Evolutionary conservation across 1,140 invertebrate genomes (phyloP).

Genomic region (Pseudomyrmex gracilis): DNA sequence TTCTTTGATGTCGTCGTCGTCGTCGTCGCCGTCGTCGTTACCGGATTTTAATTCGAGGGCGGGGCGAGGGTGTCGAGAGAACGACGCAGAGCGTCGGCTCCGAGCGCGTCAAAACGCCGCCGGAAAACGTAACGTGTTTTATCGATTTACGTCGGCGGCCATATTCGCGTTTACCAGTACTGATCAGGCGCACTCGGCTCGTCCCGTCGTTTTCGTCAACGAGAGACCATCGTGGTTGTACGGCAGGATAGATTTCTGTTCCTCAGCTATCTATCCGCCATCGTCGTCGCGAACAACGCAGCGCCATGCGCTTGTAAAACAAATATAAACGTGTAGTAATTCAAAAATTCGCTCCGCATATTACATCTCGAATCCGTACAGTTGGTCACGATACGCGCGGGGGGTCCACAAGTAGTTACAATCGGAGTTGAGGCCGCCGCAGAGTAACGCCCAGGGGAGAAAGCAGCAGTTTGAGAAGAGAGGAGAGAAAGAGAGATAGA

Average conservation of each 20-base stretch:
- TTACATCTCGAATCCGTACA: not conserved
- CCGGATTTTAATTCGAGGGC: conserved; percentile 1
- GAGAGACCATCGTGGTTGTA: conserved; percentile 33
- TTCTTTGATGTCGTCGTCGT: conserved; percentile 42
- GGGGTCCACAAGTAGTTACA: conserved; percentile 28
- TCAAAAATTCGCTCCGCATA: not conserved
- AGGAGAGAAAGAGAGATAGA: conserved; percentile 1
- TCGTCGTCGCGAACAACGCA: conserved; percentile 28
- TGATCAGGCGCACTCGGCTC: conserved; percentile 82
- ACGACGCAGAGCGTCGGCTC: conserved; percentile 72
- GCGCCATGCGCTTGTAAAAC: conserved; percentile 76
- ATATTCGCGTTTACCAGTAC: conserved; percentile 76
- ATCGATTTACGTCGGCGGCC: conserved; percentile 82
- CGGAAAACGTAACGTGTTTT: conserved; percentile 83
- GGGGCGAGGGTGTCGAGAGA: conserved; percentile 27
- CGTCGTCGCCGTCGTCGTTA: not conserved
- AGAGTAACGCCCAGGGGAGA: conserved; percentile 36
- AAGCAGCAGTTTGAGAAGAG: conserved; percentile 38
- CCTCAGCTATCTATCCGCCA: not conserved
- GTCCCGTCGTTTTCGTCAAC: conserved; percentile 66
- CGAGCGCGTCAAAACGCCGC: conserved; percentile 67
- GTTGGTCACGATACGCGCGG: conserved; percentile 16
- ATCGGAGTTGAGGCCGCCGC: conserved; percentile 36
- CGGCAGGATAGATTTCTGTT: conserved; percentile 33
- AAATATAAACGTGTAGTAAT: conserved; percentile 8